A percentile compares a stretch with the other conserved stretches of the same genome.
phyloP scores from a whole-genome alignment of 37 sponge, comb jelly and placozoan species.

The Agelas oroides region DNA sequence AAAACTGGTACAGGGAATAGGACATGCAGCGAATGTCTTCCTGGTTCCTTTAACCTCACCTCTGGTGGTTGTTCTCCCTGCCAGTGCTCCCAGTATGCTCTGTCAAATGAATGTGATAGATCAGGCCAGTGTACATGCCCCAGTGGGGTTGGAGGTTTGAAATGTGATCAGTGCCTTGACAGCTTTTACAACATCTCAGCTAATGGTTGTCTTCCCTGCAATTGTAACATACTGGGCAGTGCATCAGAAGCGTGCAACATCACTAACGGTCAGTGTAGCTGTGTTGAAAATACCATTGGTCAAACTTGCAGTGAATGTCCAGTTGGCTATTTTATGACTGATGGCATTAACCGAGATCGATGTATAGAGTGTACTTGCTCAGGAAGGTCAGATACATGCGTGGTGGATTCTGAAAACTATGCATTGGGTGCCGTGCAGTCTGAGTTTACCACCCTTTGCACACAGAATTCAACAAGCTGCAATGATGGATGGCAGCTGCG shows the following conservation, averaged over 20 bases:
- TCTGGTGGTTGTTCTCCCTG: conserved; percentile 63
- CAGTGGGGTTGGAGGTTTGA: conserved; percentile 32
- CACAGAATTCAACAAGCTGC: conserved; percentile 1
- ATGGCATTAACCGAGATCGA: neutral
- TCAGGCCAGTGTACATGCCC: conserved; percentile 75
- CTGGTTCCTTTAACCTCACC: conserved; percentile 53
- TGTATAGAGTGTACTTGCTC: conserved; percentile 48
- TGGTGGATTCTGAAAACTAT: conserved; percentile 3
- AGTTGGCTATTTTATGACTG: conserved; percentile 38
- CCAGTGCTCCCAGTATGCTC: conserved; percentile 56
- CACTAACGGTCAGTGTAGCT: conserved; percentile 70
- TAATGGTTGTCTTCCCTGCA: conserved; percentile 44
- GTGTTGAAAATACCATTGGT: conserved; percentile 67
- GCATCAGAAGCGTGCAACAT: conserved; percentile 39
- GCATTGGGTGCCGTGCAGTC: conserved; percentile 2
- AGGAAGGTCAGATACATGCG: conserved; percentile 12
- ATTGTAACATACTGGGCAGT: conserved; percentile 52
- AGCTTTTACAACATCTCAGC: conserved; percentile 56
- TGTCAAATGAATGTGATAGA: conserved; percentile 52
- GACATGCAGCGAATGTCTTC: conserved; percentile 58
- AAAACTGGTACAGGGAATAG: conserved; percentile 58
- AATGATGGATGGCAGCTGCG: conserved; percentile 60
- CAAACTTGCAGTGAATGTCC: conserved; percentile 69
- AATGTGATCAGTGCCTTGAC: conserved; percentile 49
- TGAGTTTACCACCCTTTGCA: conserved; percentile 44